Evolutionary conservation across 2,888 invertebrate genomes (phyloP).

Genomic region (Mycalesis mineus): DNA sequence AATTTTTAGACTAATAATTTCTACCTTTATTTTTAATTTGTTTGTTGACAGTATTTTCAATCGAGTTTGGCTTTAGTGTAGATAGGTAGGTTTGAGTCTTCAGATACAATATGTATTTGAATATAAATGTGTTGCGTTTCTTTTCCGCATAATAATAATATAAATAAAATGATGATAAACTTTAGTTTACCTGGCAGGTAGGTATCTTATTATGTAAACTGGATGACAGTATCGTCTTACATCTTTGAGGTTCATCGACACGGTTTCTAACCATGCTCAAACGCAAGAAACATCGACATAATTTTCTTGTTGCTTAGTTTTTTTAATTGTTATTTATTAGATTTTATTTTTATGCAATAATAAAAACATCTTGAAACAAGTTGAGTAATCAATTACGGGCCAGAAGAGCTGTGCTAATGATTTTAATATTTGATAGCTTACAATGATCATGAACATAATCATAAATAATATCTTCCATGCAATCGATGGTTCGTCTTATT

Average conservation of each 20-base stretch:
- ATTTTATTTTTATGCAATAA: not conserved
- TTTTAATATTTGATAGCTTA: not conserved
- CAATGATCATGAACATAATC: not conserved
- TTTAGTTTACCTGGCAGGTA: too few species aligned
- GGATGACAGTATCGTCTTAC: not conserved
- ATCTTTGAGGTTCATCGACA: not conserved
- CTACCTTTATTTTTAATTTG: too few species aligned
- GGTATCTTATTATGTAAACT: too few species aligned
- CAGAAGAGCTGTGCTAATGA: not conserved
- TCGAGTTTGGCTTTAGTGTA: too few species aligned
- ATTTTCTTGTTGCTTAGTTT: not conserved
- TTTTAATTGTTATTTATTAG: not conserved
- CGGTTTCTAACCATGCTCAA: not conserved
- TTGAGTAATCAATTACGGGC: not conserved
- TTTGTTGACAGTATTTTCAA: too few species aligned
- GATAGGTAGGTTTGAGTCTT: too few species aligned
- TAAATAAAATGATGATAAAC: too few species aligned
- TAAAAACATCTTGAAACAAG: not conserved
- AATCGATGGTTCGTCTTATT: not conserved
- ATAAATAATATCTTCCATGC: not conserved
- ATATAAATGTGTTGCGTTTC: too few species aligned
- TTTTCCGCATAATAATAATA: too few species aligned
- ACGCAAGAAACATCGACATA: not conserved
- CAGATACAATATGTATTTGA: too few species aligned
- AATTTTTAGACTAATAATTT: too few species aligned